Evolutionary conservation across 2,113 vertebrate species (phyloP).

Genomic region (Callithrix jacchus): DNA sequence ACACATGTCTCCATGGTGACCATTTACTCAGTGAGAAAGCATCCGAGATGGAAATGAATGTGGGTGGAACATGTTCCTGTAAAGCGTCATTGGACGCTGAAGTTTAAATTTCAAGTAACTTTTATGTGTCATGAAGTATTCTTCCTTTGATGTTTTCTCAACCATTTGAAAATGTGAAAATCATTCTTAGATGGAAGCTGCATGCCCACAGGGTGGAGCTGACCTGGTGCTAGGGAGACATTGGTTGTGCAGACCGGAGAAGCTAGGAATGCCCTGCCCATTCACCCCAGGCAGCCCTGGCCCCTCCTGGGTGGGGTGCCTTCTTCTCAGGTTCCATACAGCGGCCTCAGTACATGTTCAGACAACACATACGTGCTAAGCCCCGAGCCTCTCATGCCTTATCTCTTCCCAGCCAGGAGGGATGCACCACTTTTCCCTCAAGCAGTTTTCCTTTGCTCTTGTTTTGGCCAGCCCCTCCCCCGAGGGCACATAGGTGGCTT

Average conservation of each 20-base stretch:
- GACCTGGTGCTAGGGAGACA: too few relatives aligned
- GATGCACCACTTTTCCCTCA: background rate
- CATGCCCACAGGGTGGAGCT: too few relatives aligned
- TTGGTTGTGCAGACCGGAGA: too few relatives aligned
- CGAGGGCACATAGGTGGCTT: background rate
- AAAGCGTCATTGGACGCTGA: background rate
- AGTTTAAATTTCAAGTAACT: background rate
- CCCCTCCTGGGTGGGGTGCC: fast-evolving
- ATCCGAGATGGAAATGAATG: background rate
- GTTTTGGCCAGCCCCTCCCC: background rate
- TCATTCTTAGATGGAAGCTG: background rate
- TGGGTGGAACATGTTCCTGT: background rate
- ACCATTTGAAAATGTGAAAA: background rate
- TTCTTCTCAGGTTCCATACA: background rate
- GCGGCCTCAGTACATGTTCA: background rate
- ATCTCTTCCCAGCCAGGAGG: background rate
- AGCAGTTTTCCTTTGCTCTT: background rate
- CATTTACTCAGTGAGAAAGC: background rate
- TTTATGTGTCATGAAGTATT: background rate
- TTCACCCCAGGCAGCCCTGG: too few relatives aligned
- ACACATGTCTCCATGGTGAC: background rate
- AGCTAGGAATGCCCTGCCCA: background rate
- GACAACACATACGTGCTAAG: background rate
- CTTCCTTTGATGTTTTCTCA: background rate
- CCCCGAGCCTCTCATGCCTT: background rate